phyloP scores from a whole-genome alignment of 1,140 invertebrate species.

The Orchestia grillus region DNA sequence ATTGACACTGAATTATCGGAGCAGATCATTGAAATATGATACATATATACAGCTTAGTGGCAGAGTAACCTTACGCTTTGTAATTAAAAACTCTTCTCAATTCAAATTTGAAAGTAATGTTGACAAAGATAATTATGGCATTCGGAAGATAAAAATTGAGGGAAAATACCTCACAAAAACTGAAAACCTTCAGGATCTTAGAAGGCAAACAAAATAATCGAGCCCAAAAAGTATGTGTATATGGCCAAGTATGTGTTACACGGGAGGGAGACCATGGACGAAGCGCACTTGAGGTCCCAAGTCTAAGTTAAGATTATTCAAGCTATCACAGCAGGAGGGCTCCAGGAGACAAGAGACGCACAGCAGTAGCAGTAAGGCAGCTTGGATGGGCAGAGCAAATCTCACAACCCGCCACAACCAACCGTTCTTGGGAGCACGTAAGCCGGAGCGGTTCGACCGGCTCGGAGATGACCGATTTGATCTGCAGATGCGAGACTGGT shows the following conservation, averaged over 20 bases:
- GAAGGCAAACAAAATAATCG: neutral
- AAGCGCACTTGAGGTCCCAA: slow-evolving; percentile 87
- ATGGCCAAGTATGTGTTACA: slow-evolving; percentile 74
- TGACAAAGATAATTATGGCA: neutral
- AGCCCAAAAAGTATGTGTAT: neutral
- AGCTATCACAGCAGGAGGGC: slow-evolving; percentile 83
- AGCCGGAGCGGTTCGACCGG: neutral
- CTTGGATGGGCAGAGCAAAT: slow-evolving; percentile 83
- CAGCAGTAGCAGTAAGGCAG: slow-evolving; percentile 84
- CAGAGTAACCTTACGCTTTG: neutral
- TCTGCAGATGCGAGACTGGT: slow-evolving; percentile 60
- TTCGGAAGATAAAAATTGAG: neutral
- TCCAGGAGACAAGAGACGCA: slow-evolving; percentile 86
- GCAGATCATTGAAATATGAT: neutral
- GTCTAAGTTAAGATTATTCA: slow-evolving; percentile 85
- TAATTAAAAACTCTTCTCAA: neutral
- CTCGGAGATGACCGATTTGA: slow-evolving; percentile 73
- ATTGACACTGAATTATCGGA: neutral
- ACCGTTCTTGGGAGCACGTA: slow-evolving; percentile 67
- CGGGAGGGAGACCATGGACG: slow-evolving; percentile 86
- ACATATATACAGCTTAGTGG: neutral
- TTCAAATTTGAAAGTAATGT: neutral
- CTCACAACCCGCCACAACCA: slow-evolving; percentile 84
- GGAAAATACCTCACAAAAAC: neutral
- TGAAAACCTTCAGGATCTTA: neutral